Evolutionary conservation across 2,888 invertebrate genomes (phyloP).

Genomic region (Ophraella communa): DNA sequence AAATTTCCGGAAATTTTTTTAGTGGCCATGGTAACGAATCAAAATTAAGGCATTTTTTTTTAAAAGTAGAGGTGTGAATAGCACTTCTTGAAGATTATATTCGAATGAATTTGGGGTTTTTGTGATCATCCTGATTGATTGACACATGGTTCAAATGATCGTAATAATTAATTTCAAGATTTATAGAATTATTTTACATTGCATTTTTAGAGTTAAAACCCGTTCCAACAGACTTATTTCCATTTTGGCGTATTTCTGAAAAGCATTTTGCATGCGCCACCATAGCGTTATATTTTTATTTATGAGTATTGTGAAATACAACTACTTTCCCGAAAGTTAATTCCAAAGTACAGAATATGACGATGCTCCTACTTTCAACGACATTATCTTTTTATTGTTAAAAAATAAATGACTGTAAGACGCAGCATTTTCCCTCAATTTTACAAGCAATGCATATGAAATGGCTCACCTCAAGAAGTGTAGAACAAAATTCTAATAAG

Average conservation of each 20-base stretch:
- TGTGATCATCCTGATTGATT: too few species aligned
- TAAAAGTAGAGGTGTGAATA: too few species aligned
- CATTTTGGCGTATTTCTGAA: not conserved
- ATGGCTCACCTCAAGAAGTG: conserved; percentile 39
- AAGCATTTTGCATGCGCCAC: not conserved
- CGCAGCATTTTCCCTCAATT: conserved; percentile 26
- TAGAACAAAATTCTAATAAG: conserved; percentile 49
- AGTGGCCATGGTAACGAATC: too few species aligned
- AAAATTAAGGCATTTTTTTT: too few species aligned
- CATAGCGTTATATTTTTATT: not conserved
- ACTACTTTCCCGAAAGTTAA: conserved; percentile 1
- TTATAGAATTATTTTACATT: too few species aligned
- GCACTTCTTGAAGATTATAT: too few species aligned
- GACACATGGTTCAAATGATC: too few species aligned
- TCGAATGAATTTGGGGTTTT: too few species aligned
- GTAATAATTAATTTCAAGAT: too few species aligned
- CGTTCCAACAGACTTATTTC: too few species aligned
- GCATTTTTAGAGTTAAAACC: too few species aligned
- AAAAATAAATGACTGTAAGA: not conserved
- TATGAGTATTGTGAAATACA: not conserved
- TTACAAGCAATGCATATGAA: conserved; percentile 43
- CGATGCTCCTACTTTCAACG: not conserved
- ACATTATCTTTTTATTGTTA: conserved; percentile 6
- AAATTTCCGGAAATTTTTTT: too few species aligned
- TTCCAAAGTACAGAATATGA: not conserved